phyloP scores from a whole-genome alignment of 2,797 vertebrate genomes.

The Octomys mimax region DNA sequence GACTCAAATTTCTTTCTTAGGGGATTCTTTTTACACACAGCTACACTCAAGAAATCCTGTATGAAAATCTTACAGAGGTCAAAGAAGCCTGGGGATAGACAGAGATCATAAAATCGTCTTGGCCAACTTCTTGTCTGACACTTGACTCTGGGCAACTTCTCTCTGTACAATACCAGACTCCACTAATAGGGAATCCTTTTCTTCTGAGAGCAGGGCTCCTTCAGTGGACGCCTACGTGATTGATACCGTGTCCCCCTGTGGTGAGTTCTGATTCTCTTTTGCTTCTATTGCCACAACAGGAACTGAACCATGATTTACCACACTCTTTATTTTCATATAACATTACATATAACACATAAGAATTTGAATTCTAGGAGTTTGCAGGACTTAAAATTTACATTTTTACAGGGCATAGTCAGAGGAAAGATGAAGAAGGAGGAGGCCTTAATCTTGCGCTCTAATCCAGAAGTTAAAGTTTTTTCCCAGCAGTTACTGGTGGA shows the following conservation, averaged over 20 bases:
- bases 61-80: constrained; percentile 18
- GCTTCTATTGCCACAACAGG: constrained; percentile 43
- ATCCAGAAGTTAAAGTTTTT: constrained; percentile 31
- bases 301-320: background rate
- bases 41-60: background rate
- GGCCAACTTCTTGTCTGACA: background rate
- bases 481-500: background rate
- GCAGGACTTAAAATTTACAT: background rate
- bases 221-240: background rate
- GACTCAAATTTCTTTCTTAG: constrained; percentile 17
- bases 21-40: background rate
- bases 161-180: background rate
- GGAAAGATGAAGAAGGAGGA: background rate
- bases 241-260: background rate
- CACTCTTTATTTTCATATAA: background rate
- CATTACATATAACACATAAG: background rate
- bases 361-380: constrained; percentile 11
- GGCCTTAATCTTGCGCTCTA: background rate
- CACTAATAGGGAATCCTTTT: background rate
- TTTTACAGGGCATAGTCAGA: background rate
- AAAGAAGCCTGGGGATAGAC: constrained; percentile 1
- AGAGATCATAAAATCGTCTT: constrained; percentile 10
- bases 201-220: background rate
- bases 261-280: constrained; percentile 21
- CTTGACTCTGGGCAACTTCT: background rate